These are phyloP conservation scores for Drosophila rubida DNA, from an alignment of 2,888 invertebrate species.

Conservation along the genomic window DNA sequence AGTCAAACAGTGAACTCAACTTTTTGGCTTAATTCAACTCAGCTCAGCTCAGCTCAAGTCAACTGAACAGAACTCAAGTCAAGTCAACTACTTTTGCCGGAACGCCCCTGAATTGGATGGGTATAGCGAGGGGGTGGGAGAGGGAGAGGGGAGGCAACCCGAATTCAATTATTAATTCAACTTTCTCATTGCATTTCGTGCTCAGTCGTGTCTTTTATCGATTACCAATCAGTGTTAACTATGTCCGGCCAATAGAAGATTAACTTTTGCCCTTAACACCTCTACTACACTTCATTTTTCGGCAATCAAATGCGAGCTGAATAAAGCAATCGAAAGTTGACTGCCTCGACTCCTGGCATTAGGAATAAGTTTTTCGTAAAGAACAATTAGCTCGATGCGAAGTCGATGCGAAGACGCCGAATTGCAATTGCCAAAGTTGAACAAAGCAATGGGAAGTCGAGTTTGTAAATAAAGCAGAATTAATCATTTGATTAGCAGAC, in stretches of 20 bases:
- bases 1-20: conserved; percentile 36
- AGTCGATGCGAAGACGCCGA: not conserved
- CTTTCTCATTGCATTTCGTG: conserved; percentile 41
- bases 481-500: not conserved
- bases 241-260: conserved; percentile 19
- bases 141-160: not conserved
- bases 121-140: too few species aligned
- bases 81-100: conserved; percentile 42
- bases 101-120: conserved; percentile 26
- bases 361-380: not conserved
- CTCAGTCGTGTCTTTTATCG: conserved; percentile 31
- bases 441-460: not conserved
- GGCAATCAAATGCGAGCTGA: conserved; percentile 4
- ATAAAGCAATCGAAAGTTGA: conserved; percentile 16
- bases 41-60: conserved; percentile 20
- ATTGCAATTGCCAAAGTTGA: not conserved
- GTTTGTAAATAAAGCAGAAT: not conserved
- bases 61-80: conserved; percentile 11
- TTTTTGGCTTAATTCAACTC: conserved; percentile 35
- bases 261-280: conserved; percentile 21
- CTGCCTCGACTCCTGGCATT: not conserved
- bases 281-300: not conserved
- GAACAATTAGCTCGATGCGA: not conserved
- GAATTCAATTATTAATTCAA: conserved; percentile 67
- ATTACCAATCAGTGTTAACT: conserved; percentile 47